These are phyloP conservation scores for Microctonus hyperodae DNA, from an alignment of 2,888 invertebrate species.

Conservation along the genomic window DNA sequence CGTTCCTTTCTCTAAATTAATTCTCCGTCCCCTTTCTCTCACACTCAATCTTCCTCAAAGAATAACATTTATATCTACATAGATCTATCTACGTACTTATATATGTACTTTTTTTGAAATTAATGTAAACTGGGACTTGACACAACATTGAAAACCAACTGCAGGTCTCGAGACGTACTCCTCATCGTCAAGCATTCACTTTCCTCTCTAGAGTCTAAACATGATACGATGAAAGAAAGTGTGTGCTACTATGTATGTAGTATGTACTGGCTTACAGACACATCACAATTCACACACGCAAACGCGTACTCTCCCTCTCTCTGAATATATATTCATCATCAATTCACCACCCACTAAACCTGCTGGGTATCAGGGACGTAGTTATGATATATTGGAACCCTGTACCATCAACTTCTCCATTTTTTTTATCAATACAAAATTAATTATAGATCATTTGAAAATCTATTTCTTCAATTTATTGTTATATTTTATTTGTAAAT, in stretches of 20 bases:
- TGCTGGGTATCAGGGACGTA: not conserved
- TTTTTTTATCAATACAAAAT: not conserved
- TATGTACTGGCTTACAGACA: not conserved
- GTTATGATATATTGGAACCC: not conserved
- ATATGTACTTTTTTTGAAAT: conserved; percentile 15
- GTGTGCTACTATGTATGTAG: conserved; percentile 35
- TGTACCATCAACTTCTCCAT: not conserved
- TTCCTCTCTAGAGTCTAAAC: conserved; percentile 50
- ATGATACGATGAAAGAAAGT: conserved; percentile 55
- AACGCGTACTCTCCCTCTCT: conserved; percentile 45
- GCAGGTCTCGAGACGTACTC: not conserved
- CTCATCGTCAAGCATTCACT: not conserved
- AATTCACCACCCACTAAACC: conserved; percentile 27
- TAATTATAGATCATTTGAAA: too few species aligned
- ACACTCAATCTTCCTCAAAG: not conserved
- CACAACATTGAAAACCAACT: not conserved
- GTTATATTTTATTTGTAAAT: too few species aligned
- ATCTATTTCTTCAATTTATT: too few species aligned
- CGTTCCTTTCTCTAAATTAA: conserved; percentile 14
- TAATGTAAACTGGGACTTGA: not conserved
- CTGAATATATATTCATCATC: too few species aligned
- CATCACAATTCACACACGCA: too few species aligned
- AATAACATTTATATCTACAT: not conserved
- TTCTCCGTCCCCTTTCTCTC: conserved; percentile 10
- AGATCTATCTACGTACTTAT: not conserved